phyloP scores from a whole-genome alignment of 1,140 invertebrate species.

The Camponotus vicinus region DNA sequence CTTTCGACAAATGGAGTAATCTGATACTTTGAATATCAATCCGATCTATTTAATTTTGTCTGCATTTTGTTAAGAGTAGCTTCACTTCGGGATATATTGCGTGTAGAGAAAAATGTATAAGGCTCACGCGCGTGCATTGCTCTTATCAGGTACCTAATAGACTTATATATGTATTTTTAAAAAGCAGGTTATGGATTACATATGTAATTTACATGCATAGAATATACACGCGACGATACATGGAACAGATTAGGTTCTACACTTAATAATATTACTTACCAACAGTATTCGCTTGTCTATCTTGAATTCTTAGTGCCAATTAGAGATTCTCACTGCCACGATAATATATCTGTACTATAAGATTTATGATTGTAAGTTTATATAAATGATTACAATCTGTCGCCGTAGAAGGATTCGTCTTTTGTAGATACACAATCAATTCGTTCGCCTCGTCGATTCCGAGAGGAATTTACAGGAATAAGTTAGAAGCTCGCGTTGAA shows the following conservation, averaged over 20 bases:
- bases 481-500: background rate
- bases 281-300: constrained; percentile 79
- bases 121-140: background rate
- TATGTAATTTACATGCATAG: constrained; percentile 19
- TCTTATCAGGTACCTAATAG: constrained; percentile 15
- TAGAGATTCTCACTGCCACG: constrained; percentile 57
- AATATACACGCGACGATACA: background rate
- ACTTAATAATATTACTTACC: constrained; percentile 59
- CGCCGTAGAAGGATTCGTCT: constrained; percentile 34
- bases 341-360: constrained; percentile 64
- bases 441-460: constrained; percentile 49
- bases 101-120: background rate
- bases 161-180: background rate
- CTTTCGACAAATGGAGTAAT: background rate
- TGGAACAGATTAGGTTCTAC: constrained; percentile 13
- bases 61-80: background rate
- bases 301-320: constrained; percentile 80
- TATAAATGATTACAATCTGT: constrained; percentile 38
- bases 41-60: background rate
- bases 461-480: background rate
- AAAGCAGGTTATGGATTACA: constrained; percentile 24
- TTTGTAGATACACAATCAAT: constrained; percentile 69
- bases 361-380: constrained; percentile 43
- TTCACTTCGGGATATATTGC: background rate
- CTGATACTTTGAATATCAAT: background rate